Evolutionary conservation across 2,113 vertebrate genomes (phyloP), one percentile per base, ranked within the genome.

Genomic region (Perca fluviatilis): DNA sequence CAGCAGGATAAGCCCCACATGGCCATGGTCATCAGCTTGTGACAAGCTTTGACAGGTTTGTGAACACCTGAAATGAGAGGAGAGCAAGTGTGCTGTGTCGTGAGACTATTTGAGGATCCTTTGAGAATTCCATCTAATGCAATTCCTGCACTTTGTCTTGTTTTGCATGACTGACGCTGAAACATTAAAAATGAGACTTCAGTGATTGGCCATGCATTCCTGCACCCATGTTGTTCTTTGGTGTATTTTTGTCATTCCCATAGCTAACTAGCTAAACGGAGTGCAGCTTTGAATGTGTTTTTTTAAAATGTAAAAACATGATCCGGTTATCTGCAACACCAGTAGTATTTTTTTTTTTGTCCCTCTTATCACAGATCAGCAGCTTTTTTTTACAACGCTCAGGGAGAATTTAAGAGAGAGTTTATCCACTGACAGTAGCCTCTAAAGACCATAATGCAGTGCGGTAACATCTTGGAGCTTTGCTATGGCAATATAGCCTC

Each of bases 41-140:
- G 82, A 86, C 76, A 3, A 27, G 79, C 61, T 81, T 9, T 76
- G 84, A 82, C 80, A 83, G 81, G 63, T 84, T 75, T 53, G 50
- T 84, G 80, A 85, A 88, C 90, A 85, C 81, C 82, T 85, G 61
- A 63, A 62, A 75, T 33, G 30, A 76, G 58, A 69, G 3, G 27
- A 36, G 33, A 73, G 75, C 51, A 21, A 66, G 60, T 51, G 61
- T 5, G 65, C 14, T 16, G 40, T 0, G 65, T 57, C 15, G 18
- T 18, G 43, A 46, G 33, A 75, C 60, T 49, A 83, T 75, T 84
- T 82, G 68, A 15, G 51, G 60, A 40, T 56, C 6, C 30, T 65
- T 65, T 62, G 43, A 51, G 43, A 19, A 53, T 46, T 61, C 16
- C 13, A 13, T n/a, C 18, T 5, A 27, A 16, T 27, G 25, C 8